Conservation (phyloP, 2,797 vertebrate species). For the Salarias fasciatus region DNA sequence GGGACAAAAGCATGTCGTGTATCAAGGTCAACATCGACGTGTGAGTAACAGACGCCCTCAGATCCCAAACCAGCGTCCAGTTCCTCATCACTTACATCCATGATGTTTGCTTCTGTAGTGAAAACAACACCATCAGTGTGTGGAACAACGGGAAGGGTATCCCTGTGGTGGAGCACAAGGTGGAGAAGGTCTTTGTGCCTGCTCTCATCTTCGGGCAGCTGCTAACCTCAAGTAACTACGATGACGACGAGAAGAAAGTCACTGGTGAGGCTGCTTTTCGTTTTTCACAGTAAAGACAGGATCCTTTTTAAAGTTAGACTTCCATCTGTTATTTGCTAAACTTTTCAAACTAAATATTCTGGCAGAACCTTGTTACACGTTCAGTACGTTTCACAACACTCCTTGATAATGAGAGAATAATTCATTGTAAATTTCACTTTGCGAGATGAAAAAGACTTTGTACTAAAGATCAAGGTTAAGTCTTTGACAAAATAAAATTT, state of each 20-base stretch:
- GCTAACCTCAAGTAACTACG: slow-evolving; percentile 97
- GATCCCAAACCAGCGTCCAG: no score
- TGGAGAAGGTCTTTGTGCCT: slow-evolving; percentile 96
- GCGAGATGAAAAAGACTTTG: no score
- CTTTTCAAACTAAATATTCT: no score
- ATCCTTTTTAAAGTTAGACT: no score
- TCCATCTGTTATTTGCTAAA: no score
- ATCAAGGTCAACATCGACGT: slow-evolving; percentile 94
- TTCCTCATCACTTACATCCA: neutral
- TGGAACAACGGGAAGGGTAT: slow-evolving; percentile 99
- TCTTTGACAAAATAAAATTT: no score
- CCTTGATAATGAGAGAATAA: no score
- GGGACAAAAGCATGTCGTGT: slow-evolving; percentile 93
- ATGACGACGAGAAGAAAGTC: slow-evolving; percentile 97
- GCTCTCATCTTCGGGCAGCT: slow-evolving; percentile 98
- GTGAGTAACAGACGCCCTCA: slow-evolving; percentile 82
- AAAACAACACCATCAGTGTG: slow-evolving; percentile 94
- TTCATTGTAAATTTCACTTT: no score
- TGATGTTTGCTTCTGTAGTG: slow-evolving; percentile 76
- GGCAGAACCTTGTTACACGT: no score
- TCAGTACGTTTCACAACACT: no score
- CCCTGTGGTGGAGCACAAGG: slow-evolving; percentile 97
- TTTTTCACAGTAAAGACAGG: neutral
- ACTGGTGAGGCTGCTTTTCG: slow-evolving; percentile 83
- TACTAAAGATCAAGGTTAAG: no score